These are phyloP conservation scores for Corythornis madagascariensis DNA, from an alignment of 2,113 vertebrate species.

Conservation along the genomic window DNA sequence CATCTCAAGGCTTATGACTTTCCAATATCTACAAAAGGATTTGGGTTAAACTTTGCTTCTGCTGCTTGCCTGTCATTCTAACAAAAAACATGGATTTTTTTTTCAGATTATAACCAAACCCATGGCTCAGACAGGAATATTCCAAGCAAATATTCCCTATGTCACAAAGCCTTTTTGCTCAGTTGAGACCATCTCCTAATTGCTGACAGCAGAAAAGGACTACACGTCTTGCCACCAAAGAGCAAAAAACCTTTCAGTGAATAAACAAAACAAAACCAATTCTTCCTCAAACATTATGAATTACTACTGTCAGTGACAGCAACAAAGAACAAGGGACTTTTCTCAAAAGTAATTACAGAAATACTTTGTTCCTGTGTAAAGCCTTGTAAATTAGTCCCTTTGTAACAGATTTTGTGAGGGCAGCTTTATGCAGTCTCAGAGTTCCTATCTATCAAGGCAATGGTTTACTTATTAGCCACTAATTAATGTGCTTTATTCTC, in stretches of 20 bases:
- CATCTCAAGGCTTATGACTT: slow-evolving; percentile 78
- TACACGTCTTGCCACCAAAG: slow-evolving; percentile 37
- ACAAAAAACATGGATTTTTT: slow-evolving; percentile 55
- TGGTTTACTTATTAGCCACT: slow-evolving; percentile 47
- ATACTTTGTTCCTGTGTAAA: slow-evolving; percentile 1
- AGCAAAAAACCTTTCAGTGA: slow-evolving; percentile 40
- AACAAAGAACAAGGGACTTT: slow-evolving; percentile 34
- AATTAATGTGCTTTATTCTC: slow-evolving; percentile 30
- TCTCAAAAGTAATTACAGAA: slow-evolving; percentile 50
- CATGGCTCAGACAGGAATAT: slow-evolving; percentile 59
- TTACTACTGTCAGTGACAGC: slow-evolving; percentile 40
- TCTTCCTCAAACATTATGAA: slow-evolving; percentile 58
- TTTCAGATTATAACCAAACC: slow-evolving; percentile 37
- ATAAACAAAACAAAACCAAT: slow-evolving; percentile 47
- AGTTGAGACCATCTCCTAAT: slow-evolving; percentile 59
- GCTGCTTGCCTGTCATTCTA: slow-evolving; percentile 68
- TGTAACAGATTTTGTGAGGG: slow-evolving; percentile 19
- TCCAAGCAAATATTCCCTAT: slow-evolving; percentile 64
- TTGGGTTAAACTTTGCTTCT: slow-evolving; percentile 75
- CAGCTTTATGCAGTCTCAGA: slow-evolving; percentile 7
- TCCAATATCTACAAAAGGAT: slow-evolving; percentile 77
- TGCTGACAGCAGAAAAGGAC: slow-evolving; percentile 61
- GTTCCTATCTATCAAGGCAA: slow-evolving; percentile 21
- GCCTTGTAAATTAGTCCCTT: slow-evolving; percentile 45
- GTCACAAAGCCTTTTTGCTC: slow-evolving; percentile 58